These are phyloP conservation scores for Atopsyche davidsoni DNA, from an alignment of 1,140 invertebrate species.

Conservation along the genomic window DNA sequence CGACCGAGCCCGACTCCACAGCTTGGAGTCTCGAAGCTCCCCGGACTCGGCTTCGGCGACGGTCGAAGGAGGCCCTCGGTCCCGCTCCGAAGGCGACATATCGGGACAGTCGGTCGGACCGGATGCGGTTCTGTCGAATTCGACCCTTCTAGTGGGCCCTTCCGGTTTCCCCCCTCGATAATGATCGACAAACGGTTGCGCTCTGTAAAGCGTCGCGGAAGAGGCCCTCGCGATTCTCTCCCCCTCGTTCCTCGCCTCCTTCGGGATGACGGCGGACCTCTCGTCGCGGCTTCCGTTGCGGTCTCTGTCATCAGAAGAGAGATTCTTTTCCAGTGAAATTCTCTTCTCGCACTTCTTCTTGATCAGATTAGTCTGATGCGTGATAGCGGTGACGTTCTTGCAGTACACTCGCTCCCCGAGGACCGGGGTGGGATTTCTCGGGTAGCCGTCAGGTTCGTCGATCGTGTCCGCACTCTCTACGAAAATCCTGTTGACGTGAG, in stretches of 20 bases:
- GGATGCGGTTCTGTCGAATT: not conserved
- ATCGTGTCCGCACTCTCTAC: not conserved
- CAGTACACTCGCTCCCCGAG: slow-evolving; percentile 15
- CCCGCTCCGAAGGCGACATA: not conserved
- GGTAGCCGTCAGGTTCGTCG: not conserved
- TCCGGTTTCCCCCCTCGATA: slow-evolving; percentile 2
- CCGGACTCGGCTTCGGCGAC: slow-evolving; percentile 11
- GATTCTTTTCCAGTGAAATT: slow-evolving; percentile 7
- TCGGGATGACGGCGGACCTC: too few species aligned
- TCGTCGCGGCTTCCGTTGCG: too few species aligned
- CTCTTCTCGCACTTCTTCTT: slow-evolving; percentile 21
- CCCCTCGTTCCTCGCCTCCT: not conserved
- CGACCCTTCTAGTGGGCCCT: slow-evolving; percentile 6
- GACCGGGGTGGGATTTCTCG: not conserved
- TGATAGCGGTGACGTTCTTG: slow-evolving; percentile 10
- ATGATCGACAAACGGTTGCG: slow-evolving; percentile 20
- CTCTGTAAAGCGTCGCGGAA: slow-evolving; percentile 21
- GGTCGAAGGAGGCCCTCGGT: slow-evolving; percentile 13
- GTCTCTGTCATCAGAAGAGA: too few species aligned
- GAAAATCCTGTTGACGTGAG: too few species aligned
- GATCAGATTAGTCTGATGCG: slow-evolving; percentile 17
- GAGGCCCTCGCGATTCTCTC: slow-evolving; percentile 7
- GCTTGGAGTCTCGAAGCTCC: not conserved
- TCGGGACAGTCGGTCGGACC: not conserved
- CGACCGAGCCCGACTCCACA: slow-evolving; percentile 24